Evolutionary conservation across 37 sponge, comb jelly and placozoan genomes (phyloP), one percentile per base, ranked within the genome.

Genomic region (Dysidea cf. avara): DNA sequence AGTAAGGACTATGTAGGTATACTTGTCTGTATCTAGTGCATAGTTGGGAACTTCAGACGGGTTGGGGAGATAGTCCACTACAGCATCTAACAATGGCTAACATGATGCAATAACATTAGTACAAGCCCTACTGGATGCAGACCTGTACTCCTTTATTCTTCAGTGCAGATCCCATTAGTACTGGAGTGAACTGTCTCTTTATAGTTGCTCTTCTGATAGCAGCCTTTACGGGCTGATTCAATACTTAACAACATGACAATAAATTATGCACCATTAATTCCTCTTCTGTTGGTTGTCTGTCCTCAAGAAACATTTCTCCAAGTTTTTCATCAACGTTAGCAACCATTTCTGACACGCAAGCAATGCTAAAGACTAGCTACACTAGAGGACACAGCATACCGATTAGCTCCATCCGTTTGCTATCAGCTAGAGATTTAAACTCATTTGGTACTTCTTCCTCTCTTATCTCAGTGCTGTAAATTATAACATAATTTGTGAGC

Each of bases 121-220:
- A n/a, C n/a, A n/a, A n/a, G n/a, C n/a, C n/a, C n/a, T n/a, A n/a
- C n/a, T n/a, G n/a, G n/a, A n/a, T n/a, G n/a, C n/a, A 16, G 16
- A 90, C 90, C 82, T 91, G 94, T 11, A 91, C 80, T 35, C 96
- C 99, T 72, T 98, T 98, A 79, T 98, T 98, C 83, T 98, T 98
- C 52, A 98, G 85, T 49, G 99, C 99, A 37, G 93, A 89, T 7
- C 99, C 99, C 78, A 90, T 55, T 16, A 95, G 69, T n/a, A 98
- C 99, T 26, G 99, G 99, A 37, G 89, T 90, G 69, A 98, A 98
- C 26, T 60, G 61, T 12, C 93, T 66, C 5, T 58, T 78, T 22
- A 95, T 69, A 14, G 89, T 90, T 54, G 78, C 21, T 17, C 99
- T 63, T 0, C 92, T 69, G 25, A 98, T 92, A 38, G 96, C 96